Conservation (phyloP, 2,888 invertebrate genomes). For the Drosophila robusta region DNA sequence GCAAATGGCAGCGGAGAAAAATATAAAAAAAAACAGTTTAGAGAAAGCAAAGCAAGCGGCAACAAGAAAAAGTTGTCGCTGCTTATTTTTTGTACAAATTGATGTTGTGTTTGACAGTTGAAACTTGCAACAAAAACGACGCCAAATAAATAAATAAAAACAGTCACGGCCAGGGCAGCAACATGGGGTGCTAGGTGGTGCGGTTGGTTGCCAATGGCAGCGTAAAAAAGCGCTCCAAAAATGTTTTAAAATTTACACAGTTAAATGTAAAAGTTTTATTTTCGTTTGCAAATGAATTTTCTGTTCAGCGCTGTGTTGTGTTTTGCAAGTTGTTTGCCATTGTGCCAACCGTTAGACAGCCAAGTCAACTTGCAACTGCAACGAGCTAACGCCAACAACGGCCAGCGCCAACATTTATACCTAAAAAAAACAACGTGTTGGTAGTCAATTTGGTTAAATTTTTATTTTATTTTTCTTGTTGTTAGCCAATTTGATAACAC, state of each 20-base stretch:
- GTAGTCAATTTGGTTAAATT: conserved; percentile 63
- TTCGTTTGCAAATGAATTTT: conserved; percentile 79
- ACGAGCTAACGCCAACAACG: conserved; percentile 40
- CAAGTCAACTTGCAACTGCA: conserved; percentile 53
- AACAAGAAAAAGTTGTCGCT: conserved; percentile 69
- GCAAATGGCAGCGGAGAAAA: conserved; percentile 24
- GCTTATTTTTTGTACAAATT: conserved; percentile 81
- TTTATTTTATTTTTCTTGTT: conserved; percentile 23
- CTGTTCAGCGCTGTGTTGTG: conserved; percentile 43
- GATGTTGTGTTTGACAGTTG: conserved; percentile 81
- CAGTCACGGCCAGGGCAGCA: conserved; percentile 42
- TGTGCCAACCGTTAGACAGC: conserved; percentile 49
- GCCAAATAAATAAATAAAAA: conserved; percentile 70
- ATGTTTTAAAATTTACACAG: conserved; percentile 79
- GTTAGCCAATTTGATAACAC: conserved; percentile 51
- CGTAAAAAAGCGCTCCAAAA: conserved; percentile 59
- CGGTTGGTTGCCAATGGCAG: conserved; percentile 36
- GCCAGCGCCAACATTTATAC: conserved; percentile 36
- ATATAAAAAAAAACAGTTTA: conserved; percentile 64
- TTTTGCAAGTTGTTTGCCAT: conserved; percentile 69
- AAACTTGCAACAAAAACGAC: conserved; percentile 65
- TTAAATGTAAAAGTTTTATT: conserved; percentile 81
- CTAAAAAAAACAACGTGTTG: conserved; percentile 35
- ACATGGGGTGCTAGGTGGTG: not conserved
- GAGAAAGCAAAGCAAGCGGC: conserved; percentile 50